phyloP scores from a whole-genome alignment of 2,888 invertebrate genomes.

The Drosophila nigricruria region DNA sequence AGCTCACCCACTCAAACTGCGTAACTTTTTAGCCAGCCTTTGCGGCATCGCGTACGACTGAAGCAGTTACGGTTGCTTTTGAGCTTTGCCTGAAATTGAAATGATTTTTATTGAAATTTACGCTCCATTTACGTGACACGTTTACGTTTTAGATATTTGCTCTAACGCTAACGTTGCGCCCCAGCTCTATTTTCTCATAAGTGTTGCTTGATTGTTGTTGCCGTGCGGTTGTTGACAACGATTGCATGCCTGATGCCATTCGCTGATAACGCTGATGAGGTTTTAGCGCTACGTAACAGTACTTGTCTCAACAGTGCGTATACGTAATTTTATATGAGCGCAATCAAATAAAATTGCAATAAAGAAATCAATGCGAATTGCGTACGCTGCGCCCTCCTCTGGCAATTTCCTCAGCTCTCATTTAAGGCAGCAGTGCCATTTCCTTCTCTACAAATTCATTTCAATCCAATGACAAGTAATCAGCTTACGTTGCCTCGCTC shows the following conservation, averaged over 20 bases:
- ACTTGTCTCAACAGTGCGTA: slow-evolving; percentile 73
- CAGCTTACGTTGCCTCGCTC: slow-evolving; percentile 56
- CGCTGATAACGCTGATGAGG: slow-evolving; percentile 72
- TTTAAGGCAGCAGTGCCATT: slow-evolving; percentile 59
- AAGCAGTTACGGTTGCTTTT: slow-evolving; percentile 62
- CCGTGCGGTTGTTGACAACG: slow-evolving; percentile 28
- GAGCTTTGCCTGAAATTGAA: slow-evolving; percentile 76
- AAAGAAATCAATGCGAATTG: slow-evolving; percentile 79
- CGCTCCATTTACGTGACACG: slow-evolving; percentile 82
- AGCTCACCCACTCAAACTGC: slow-evolving; percentile 14
- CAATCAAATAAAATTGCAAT: slow-evolving; percentile 80
- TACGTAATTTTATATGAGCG: slow-evolving; percentile 76
- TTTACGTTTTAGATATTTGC: slow-evolving; percentile 78
- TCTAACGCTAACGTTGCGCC: slow-evolving; percentile 43
- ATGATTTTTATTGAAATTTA: slow-evolving; percentile 82
- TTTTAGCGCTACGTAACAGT: slow-evolving; percentile 57
- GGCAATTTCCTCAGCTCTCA: slow-evolving; percentile 10
- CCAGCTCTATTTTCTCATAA: slow-evolving; percentile 30
- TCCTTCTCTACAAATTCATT: slow-evolving; percentile 66
- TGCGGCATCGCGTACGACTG: slow-evolving; percentile 17
- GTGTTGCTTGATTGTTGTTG: slow-evolving; percentile 66
- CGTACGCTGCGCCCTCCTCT: slow-evolving; percentile 8
- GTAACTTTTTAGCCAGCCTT: slow-evolving; percentile 28
- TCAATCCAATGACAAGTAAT: slow-evolving; percentile 65
- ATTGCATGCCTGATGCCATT: slow-evolving; percentile 52